phyloP scores from a whole-genome alignment of 2,888 invertebrate species.

The Drosophila borealis region DNA sequence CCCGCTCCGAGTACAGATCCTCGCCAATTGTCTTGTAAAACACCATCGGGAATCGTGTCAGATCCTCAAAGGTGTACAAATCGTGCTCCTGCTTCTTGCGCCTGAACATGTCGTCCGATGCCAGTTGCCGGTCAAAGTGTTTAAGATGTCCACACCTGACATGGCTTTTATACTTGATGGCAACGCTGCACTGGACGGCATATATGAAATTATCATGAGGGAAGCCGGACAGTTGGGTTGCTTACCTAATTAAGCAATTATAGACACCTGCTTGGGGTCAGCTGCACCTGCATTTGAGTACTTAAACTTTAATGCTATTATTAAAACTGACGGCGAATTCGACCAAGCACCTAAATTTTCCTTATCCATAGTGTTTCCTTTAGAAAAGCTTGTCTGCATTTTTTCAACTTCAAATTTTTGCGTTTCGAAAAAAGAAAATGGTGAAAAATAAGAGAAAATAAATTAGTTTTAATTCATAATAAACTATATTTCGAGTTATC shows the following conservation, averaged over 20 bases:
- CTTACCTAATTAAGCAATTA: slow-evolving; percentile 50
- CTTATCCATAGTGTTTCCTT: not conserved
- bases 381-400: not conserved
- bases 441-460: too few relatives aligned
- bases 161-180: slow-evolving; percentile 33
- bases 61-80: slow-evolving; percentile 60
- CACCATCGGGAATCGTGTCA: slow-evolving; percentile 65
- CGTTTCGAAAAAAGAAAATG: too few relatives aligned
- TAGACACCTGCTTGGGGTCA: slow-evolving; percentile 54
- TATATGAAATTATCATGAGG: slow-evolving; percentile 64
- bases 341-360: not conserved
- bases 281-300: slow-evolving; percentile 17
- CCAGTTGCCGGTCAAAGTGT: not conserved
- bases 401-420: too few relatives aligned
- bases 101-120: slow-evolving; percentile 43
- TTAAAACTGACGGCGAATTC: slow-evolving; percentile 2
- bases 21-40: slow-evolving; percentile 80
- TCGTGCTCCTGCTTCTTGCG: slow-evolving; percentile 33
- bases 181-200: slow-evolving; percentile 10
- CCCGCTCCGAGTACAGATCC: slow-evolving; percentile 69
- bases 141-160: not conserved
- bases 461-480: too few relatives aligned
- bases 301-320: slow-evolving; percentile 25
- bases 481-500: too few relatives aligned
- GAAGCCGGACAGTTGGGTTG: slow-evolving; percentile 44